Conservation (phyloP, 2,797 vertebrate genomes). For the Sebastes steindachneri region DNA sequence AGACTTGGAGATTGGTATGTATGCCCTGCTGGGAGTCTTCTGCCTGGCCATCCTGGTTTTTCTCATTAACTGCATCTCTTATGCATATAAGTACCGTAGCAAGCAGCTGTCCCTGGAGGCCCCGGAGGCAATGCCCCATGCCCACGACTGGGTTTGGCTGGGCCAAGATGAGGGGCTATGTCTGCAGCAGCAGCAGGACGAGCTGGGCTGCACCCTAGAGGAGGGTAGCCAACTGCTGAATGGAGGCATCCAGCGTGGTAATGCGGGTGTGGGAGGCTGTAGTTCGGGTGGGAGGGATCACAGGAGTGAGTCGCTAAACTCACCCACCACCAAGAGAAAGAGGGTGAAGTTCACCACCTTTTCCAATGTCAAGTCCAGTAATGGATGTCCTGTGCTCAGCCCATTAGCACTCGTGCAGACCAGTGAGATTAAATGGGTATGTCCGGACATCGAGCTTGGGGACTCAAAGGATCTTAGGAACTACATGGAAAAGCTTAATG, state of each 20-base stretch:
- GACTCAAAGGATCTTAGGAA: conserved; percentile 88
- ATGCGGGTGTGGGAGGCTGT: conserved; percentile 71
- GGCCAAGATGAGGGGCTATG: conserved; percentile 88
- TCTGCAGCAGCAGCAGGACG: conserved; percentile 86
- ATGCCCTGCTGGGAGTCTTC: conserved; percentile 95
- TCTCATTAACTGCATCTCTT: conserved; percentile 94
- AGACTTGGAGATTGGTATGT: conserved; percentile 96
- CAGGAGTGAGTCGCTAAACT: conserved; percentile 85
- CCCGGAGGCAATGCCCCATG: conserved; percentile 87
- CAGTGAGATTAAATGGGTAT: conserved; percentile 93
- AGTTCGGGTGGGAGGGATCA: conserved; percentile 80
- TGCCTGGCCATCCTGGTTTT: conserved; percentile 96
- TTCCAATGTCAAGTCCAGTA: conserved; percentile 87
- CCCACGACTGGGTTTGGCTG: conserved; percentile 98
- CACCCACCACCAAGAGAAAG: conserved; percentile 93
- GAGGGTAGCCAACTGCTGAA: conserved; percentile 88
- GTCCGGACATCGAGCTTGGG: conserved; percentile 88
- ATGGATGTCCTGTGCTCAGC: conserved; percentile 87
- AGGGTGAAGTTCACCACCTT: conserved; percentile 96
- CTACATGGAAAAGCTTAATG: conserved; percentile 91
- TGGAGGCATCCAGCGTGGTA: conserved; percentile 78
- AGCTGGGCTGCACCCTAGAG: conserved; percentile 84
- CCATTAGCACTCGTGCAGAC: conserved; percentile 85
- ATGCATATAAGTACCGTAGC: conserved; percentile 91
- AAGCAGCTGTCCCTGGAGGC: conserved; percentile 92